Conservation (phyloP, 2,888 invertebrate species). For the Drosophila birchii region DNA sequence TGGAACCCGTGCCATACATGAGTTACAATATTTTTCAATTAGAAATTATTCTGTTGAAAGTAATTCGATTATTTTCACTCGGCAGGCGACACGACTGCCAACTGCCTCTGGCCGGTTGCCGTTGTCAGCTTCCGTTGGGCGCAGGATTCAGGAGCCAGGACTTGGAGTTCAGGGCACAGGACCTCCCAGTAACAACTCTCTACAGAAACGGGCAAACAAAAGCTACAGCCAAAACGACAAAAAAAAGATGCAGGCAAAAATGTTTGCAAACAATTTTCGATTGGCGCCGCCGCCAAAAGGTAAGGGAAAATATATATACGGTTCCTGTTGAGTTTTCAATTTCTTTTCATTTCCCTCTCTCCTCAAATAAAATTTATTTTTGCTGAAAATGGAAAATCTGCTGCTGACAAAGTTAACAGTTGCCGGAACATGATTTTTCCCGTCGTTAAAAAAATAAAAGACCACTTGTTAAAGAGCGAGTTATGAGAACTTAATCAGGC, state of each 20-base stretch:
- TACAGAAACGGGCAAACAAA: constrained; percentile 41
- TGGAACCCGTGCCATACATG: constrained; percentile 62
- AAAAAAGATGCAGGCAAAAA: constrained; percentile 52
- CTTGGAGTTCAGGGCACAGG: constrained; percentile 18
- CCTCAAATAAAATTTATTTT: constrained; percentile 59
- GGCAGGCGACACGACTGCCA: constrained; percentile 71
- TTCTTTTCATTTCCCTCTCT: constrained; percentile 59
- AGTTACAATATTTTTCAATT: constrained; percentile 86
- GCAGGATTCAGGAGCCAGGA: constrained; percentile 18
- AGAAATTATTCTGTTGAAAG: constrained; percentile 85
- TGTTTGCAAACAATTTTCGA: constrained; percentile 75
- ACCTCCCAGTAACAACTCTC: constrained; percentile 17
- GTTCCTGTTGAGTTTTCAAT: constrained; percentile 74
- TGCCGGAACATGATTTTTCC: constrained; percentile 46
- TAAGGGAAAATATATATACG: constrained; percentile 58
- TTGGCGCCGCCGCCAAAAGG: constrained; percentile 68
- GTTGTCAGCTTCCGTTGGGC: constrained; percentile 53
- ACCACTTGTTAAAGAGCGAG: constrained; percentile 1
- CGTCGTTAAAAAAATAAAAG: neutral
- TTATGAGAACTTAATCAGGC: constrained; percentile 26
- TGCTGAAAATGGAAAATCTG: constrained; percentile 70
- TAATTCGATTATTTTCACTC: constrained; percentile 85
- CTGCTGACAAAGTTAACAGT: constrained; percentile 69
- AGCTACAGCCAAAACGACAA: constrained; percentile 5
- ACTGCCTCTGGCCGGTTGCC: constrained; percentile 50